A percentile compares a stretch with the other conserved stretches of the same genome.
These are phyloP conservation scores for Perizoma flavofasciatum DNA, from an alignment of 2,888 invertebrate species.

Conservation along the genomic window DNA sequence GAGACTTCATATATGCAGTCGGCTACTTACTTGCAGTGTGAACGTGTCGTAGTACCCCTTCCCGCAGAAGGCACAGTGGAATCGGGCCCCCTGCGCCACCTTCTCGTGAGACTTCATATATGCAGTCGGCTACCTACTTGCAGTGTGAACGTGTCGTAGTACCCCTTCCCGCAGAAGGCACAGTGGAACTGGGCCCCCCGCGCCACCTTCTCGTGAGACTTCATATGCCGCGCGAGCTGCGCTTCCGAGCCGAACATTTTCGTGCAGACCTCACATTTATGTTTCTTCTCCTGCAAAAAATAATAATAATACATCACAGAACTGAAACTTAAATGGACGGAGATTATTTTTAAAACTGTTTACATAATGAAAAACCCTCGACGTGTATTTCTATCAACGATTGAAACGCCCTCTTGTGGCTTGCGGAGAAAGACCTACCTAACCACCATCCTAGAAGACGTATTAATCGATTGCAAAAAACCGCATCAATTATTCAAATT, in stretches of 20 bases:
- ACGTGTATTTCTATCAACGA: no score
- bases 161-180: conserved; percentile 72
- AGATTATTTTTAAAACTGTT: no score
- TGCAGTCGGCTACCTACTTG: conserved; percentile 49
- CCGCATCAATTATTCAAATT: no score
- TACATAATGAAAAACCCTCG: no score
- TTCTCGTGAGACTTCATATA: conserved; percentile 46
- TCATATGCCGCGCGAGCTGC: conserved; percentile 69
- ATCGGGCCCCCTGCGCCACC: conserved; percentile 57
- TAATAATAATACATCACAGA: background rate
- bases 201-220: conserved; percentile 63
- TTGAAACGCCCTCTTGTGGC: no score
- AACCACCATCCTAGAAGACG: no score
- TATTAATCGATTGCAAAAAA: no score
- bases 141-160: conserved; percentile 68
- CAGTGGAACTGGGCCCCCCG: conserved; percentile 66
- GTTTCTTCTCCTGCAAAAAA: conserved; percentile 66
- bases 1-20: background rate
- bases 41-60: conserved; percentile 73
- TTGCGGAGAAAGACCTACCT: no score
- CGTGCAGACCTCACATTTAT: conserved; percentile 64
- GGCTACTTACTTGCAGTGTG: conserved; percentile 62
- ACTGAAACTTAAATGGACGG: no score
- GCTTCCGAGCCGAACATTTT: conserved; percentile 72
- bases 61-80: conserved; percentile 70